phyloP scores from a whole-genome alignment of 2,888 invertebrate genomes.

The Hemithea aestivaria region DNA sequence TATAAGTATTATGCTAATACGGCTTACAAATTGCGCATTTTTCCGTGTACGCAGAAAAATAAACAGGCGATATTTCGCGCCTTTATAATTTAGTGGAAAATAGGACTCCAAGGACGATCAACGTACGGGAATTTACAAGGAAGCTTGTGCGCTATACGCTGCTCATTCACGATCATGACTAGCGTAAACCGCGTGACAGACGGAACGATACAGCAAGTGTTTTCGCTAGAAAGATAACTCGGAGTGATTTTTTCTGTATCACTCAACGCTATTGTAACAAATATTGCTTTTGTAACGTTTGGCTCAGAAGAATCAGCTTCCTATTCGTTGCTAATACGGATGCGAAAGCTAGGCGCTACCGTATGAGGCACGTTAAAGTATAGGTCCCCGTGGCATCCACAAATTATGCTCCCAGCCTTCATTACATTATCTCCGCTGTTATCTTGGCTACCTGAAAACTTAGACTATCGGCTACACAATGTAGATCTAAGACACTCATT shows the following conservation, averaged over 20 bases:
- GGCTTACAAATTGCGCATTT: constrained; percentile 15
- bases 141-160: constrained; percentile 12
- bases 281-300: too few species aligned
- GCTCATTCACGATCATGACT: constrained; percentile 23
- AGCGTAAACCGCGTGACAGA: constrained; percentile 17
- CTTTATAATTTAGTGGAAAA: constrained; percentile 18
- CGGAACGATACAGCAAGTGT: constrained; percentile 9
- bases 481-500: too few species aligned
- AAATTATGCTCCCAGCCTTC: too few species aligned
- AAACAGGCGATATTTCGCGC: constrained; percentile 14
- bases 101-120: constrained; percentile 13
- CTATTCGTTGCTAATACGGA: too few species aligned
- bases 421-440: too few species aligned
- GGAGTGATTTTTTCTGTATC: constrained; percentile 10
- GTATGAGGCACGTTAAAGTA: too few species aligned
- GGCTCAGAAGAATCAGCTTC: too few species aligned
- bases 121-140: constrained; percentile 14
- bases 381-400: too few species aligned
- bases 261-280: constrained; percentile 1
- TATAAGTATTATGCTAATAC: constrained; percentile 13
- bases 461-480: too few species aligned
- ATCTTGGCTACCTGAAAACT: too few species aligned
- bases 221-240: constrained; percentile 12
- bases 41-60: constrained; percentile 12
- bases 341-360: too few species aligned